These are phyloP conservation scores for Synanthedon formicaeformis DNA, from an alignment of 2,888 invertebrate genomes.

Conservation along the genomic window DNA sequence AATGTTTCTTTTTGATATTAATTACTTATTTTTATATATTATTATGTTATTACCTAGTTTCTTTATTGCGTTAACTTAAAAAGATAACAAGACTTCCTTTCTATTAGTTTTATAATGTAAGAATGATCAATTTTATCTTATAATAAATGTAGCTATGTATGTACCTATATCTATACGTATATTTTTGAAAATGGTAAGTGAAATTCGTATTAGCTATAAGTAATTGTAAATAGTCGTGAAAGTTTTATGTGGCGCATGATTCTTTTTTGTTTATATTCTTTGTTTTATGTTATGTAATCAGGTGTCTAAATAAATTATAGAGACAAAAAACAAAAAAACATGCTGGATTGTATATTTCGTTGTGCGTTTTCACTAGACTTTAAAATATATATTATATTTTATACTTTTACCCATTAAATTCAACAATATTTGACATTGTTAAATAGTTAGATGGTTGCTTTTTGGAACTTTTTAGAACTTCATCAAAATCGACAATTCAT, in stretches of 20 bases:
- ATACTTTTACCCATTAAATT: no score
- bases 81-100: slow-evolving; percentile 44
- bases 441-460: no score
- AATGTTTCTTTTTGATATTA: no score
- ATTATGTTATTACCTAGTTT: neutral
- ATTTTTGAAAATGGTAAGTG: slow-evolving; percentile 63
- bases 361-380: no score
- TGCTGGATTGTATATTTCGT: no score
- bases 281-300: slow-evolving; percentile 59
- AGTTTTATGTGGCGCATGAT: slow-evolving; percentile 66
- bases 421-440: no score
- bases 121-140: slow-evolving; percentile 53
- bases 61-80: slow-evolving; percentile 13
- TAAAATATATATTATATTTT: no score
- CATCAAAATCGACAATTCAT: no score
- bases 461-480: no score
- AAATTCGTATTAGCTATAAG: slow-evolving; percentile 52
- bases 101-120: slow-evolving; percentile 36
- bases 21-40: slow-evolving; percentile 4
- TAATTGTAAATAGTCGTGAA: slow-evolving; percentile 65
- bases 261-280: slow-evolving; percentile 50
- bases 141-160: slow-evolving; percentile 59
- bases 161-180: slow-evolving; percentile 62
- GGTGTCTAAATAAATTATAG: slow-evolving; percentile 14
- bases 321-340: no score